These are phyloP conservation scores for Mellivora capensis DNA, from an alignment of 2,113 vertebrate genomes.

Conservation along the genomic window DNA sequence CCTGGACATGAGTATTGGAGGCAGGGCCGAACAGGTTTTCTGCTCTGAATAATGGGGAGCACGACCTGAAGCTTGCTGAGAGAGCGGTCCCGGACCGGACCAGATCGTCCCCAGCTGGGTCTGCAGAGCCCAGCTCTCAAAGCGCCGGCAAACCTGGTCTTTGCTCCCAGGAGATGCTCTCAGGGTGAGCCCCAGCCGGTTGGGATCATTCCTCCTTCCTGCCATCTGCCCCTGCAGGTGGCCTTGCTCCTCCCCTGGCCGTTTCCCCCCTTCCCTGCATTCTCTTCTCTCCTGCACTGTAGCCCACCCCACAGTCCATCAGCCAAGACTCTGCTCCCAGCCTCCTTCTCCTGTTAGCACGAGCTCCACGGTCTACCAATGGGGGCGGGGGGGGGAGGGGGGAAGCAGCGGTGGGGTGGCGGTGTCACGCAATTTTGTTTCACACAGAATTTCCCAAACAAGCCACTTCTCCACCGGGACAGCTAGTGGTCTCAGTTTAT, in stretches of 20 bases:
- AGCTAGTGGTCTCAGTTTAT: accelerated
- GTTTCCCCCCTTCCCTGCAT: too few species aligned
- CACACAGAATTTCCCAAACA: background rate
- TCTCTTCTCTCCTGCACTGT: too few species aligned
- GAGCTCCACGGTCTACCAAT: accelerated
- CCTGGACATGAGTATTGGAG: accelerated
- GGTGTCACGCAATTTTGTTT: background rate
- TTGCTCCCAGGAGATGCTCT: background rate
- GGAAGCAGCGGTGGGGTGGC: too few species aligned
- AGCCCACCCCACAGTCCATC: background rate
- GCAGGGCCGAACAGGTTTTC: background rate
- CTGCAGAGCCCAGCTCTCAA: background rate
- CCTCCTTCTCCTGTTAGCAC: background rate
- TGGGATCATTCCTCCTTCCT: too few species aligned
- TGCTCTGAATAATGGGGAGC: accelerated
- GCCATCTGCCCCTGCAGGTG: accelerated
- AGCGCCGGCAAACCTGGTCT: background rate
- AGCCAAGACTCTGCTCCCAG: background rate
- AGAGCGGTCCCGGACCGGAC: accelerated
- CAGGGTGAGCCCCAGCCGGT: accelerated
- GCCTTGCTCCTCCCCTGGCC: too few species aligned
- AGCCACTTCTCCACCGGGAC: background rate
- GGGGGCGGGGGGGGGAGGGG: too few species aligned
- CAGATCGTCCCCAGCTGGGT: background rate
- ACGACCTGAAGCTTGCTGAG: accelerated